phyloP scores from a whole-genome alignment of 2,888 invertebrate species.

The Conchocele bisecta region DNA sequence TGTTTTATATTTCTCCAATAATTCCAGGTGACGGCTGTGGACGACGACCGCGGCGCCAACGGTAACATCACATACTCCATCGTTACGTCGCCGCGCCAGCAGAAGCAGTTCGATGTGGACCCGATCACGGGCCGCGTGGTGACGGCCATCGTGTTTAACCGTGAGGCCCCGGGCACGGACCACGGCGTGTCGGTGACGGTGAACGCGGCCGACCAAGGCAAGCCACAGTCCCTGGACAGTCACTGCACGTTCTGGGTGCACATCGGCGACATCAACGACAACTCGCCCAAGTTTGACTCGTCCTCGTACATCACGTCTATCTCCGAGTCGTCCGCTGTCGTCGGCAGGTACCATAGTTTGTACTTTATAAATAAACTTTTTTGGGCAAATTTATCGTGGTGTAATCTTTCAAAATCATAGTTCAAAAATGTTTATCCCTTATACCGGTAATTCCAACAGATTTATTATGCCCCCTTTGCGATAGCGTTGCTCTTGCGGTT shows the following conservation, averaged over 20 bases:
- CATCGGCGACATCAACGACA: slow-evolving; percentile 78
- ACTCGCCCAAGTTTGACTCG: slow-evolving; percentile 77
- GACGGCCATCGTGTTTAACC: slow-evolving; percentile 88
- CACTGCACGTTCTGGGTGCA: slow-evolving; percentile 93
- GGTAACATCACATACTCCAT: slow-evolving; percentile 96
- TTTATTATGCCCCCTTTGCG: no score
- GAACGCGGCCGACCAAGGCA: slow-evolving; percentile 99
- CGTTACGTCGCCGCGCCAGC: slow-evolving; percentile 88
- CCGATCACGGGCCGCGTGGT: slow-evolving; percentile 97
- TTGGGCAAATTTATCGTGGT: no score
- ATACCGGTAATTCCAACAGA: no score
- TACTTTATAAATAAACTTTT: no score
- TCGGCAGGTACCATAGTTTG: no score
- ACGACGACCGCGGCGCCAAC: slow-evolving; percentile 94
- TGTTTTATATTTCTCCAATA: not conserved
- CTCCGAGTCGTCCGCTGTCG: slow-evolving; percentile 47
- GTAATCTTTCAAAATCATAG: no score
- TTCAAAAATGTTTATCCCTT: no score
- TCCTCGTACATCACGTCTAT: slow-evolving; percentile 67
- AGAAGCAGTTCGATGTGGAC: slow-evolving; percentile 97
- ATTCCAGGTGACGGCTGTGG: slow-evolving; percentile 92
- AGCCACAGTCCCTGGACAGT: slow-evolving; percentile 94
- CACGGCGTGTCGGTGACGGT: slow-evolving; percentile 86
- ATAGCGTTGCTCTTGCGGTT: no score
- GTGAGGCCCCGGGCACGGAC: slow-evolving; percentile 85